Conservation (phyloP, 2,888 invertebrate species). For the Fissipunctia ypsillon region DNA sequence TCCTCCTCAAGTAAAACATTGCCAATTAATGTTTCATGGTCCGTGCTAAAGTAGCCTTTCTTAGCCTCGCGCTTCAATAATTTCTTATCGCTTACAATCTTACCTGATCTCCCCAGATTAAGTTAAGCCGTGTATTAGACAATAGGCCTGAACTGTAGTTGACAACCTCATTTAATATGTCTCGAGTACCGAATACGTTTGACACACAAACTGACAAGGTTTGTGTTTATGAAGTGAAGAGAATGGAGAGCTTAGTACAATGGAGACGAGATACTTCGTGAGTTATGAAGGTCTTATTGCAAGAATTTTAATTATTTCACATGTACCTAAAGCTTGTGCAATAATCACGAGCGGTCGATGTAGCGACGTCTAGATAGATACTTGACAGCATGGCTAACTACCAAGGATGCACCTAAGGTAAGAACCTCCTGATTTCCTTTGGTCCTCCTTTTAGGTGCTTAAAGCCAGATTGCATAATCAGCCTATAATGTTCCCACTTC, state of each 20-base stretch:
- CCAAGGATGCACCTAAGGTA: too few species aligned
- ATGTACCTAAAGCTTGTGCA: background rate
- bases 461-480: background rate
- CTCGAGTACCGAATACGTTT: slow-evolving; percentile 41
- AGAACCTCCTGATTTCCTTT: too few species aligned
- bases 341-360: background rate
- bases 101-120: slow-evolving; percentile 29
- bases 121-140: slow-evolving; percentile 39
- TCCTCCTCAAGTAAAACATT: background rate
- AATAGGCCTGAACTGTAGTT: slow-evolving; percentile 50
- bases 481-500: too few species aligned
- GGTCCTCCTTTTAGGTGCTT: background rate
- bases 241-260: slow-evolving; percentile 20
- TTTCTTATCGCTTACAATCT: slow-evolving; percentile 26
- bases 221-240: slow-evolving; percentile 31
- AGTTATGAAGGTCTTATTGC: slow-evolving; percentile 2
- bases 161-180: slow-evolving; percentile 49
- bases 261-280: background rate
- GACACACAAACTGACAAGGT: slow-evolving; percentile 37
- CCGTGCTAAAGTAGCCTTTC: too few species aligned
- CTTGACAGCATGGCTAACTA: background rate
- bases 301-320: background rate
- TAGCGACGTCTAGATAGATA: background rate
- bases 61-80: background rate
- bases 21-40: background rate